phyloP scores from a whole-genome alignment of 2,797 vertebrate genomes.

The Bradypodion ventrale region DNA sequence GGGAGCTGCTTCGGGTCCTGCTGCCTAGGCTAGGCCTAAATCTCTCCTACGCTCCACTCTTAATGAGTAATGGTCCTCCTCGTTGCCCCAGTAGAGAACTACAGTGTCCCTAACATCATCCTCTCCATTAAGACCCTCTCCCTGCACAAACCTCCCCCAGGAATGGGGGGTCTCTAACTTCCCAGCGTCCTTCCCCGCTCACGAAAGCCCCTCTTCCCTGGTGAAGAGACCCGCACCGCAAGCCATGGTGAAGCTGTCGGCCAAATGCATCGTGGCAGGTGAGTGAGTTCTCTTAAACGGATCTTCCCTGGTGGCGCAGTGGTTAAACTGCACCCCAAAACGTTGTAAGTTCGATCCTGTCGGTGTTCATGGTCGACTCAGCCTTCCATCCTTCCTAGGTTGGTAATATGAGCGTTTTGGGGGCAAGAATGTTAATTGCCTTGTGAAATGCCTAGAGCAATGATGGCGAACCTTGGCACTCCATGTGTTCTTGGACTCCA shows the following conservation, averaged over 20 bases:
- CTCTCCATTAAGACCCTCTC: neutral
- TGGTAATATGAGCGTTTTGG: no score
- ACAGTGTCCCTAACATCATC: neutral
- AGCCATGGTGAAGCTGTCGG: slow-evolving; percentile 78
- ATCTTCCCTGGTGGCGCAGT: neutral
- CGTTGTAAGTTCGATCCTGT: no score
- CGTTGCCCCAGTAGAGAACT: neutral
- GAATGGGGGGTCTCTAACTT: neutral
- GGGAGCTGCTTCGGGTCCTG: neutral
- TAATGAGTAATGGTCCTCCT: no score
- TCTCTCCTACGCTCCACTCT: neutral
- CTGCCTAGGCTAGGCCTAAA: no score
- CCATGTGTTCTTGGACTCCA: no score
- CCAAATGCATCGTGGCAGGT: slow-evolving; percentile 81
- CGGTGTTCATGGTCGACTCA: no score
- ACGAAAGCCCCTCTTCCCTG: neutral
- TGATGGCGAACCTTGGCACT: no score
- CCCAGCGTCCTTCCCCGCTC: neutral
- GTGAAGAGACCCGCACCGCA: neutral
- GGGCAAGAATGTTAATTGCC: no score
- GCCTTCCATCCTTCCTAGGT: no score
- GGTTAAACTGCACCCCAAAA: no score
- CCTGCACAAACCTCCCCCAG: no score
- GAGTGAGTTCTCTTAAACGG: slow-evolving; percentile 62
- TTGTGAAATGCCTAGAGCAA: no score